These are phyloP conservation scores for Hystrix cristata DNA, from an alignment of 2,113 vertebrate species.

Conservation along the genomic window DNA sequence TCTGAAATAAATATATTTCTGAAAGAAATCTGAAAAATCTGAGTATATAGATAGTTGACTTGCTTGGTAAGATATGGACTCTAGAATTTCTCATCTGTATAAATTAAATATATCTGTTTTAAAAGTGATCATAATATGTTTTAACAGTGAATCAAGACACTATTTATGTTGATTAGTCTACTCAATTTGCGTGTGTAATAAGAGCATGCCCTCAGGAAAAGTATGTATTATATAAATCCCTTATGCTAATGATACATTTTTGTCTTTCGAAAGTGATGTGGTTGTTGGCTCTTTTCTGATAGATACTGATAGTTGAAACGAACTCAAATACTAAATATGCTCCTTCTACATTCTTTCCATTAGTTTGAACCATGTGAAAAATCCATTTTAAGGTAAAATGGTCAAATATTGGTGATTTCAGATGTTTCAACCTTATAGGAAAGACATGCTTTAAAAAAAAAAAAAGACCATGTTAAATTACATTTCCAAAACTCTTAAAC, in stretches of 20 bases:
- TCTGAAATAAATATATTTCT: accelerated
- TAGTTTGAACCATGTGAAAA: neutral
- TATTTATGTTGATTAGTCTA: neutral
- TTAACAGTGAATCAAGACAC: neutral
- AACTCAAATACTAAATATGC: neutral
- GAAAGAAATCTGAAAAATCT: neutral
- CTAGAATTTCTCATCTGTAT: neutral
- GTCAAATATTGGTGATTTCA: neutral
- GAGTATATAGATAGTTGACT: neutral
- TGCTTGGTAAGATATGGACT: neutral
- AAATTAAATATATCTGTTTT: neutral
- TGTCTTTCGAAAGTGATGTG: neutral
- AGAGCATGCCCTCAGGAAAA: neutral
- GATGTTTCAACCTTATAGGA: neutral
- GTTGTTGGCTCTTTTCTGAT: neutral
- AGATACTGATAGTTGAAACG: neutral
- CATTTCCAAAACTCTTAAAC: neutral
- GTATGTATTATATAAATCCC: neutral
- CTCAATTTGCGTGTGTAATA: neutral
- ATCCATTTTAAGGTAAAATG: neutral
- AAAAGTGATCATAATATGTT: neutral
- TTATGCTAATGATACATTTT: neutral
- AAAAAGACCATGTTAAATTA: neutral
- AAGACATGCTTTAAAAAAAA: neutral
- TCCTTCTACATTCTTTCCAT: neutral